A percentile compares a stretch with the other conserved stretches of the same genome.
These are phyloP conservation scores for Brassicogethes aeneus DNA, from an alignment of 2,888 invertebrate species.

Conservation along the genomic window DNA sequence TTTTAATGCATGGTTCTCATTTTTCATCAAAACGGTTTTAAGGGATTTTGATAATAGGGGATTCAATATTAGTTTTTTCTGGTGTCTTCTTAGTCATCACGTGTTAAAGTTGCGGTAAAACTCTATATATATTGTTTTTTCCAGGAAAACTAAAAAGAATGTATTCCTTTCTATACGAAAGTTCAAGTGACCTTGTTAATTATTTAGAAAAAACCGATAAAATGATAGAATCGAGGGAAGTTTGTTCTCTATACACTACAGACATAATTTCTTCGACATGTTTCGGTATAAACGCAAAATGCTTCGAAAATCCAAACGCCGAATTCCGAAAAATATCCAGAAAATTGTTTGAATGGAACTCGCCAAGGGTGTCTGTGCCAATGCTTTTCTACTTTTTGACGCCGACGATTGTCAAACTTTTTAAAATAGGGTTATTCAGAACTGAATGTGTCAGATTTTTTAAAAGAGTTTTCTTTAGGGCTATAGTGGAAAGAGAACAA, in stretches of 20 bases:
- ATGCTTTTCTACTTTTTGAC: constrained; percentile 15
- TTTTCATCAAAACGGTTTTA: too few relatives aligned
- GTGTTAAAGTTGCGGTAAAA: too few relatives aligned
- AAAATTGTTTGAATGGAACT: constrained; percentile 12
- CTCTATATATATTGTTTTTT: too few relatives aligned
- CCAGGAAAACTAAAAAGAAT: constrained; percentile 43
- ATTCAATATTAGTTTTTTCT: too few relatives aligned
- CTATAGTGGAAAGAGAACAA: constrained; percentile 13
- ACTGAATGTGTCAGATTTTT: constrained; percentile 11
- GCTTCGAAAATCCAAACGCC: constrained; percentile 17
- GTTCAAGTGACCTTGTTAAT: constrained; percentile 25
- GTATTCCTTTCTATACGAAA: constrained; percentile 39
- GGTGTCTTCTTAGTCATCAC: too few relatives aligned
- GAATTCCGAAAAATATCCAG: constrained; percentile 14
- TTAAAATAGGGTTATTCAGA: constrained; percentile 16
- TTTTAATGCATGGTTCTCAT: too few relatives aligned
- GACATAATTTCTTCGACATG: constrained; percentile 16
- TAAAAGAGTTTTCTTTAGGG: constrained; percentile 12
- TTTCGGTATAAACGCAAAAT: constrained; percentile 18
- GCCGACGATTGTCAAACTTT: constrained; percentile 14
- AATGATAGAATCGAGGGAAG: constrained; percentile 13
- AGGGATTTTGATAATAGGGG: too few relatives aligned
- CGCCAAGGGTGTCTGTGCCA: constrained; percentile 10
- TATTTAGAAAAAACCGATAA: constrained; percentile 6
- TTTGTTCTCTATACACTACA: constrained; percentile 16